phyloP scores from a whole-genome alignment of 2,888 invertebrate genomes.

The Zonitis immaculata region DNA sequence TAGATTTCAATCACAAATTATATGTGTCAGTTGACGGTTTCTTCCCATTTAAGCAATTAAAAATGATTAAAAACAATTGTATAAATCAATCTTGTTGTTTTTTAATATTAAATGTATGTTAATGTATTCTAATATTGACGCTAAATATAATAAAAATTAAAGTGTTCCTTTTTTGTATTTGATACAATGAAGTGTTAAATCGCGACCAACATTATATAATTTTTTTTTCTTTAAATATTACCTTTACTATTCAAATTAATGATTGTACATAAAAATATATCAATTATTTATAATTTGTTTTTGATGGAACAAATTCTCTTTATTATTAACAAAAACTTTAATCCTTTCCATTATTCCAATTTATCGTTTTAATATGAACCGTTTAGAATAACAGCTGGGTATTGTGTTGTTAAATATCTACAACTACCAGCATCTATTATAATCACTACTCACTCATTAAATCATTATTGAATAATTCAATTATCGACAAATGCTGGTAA shows the following conservation, averaged over 20 bases:
- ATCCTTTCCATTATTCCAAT: neutral
- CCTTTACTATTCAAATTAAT: conserved; percentile 24
- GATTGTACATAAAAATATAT: conserved; percentile 29
- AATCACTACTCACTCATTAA: no score
- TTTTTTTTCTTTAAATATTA: conserved; percentile 18
- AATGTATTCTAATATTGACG: conserved; percentile 45
- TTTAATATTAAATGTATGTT: conserved; percentile 47
- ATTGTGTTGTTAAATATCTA: no score
- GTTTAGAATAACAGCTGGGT: no score
- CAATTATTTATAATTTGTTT: conserved; percentile 23
- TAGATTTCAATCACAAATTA: conserved; percentile 40
- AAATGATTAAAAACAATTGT: conserved; percentile 36
- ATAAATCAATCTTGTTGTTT: conserved; percentile 47
- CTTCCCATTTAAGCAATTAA: conserved; percentile 41
- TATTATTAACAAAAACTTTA: neutral
- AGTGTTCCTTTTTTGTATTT: conserved; percentile 26
- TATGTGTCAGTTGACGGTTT: conserved; percentile 40
- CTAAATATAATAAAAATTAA: conserved; percentile 45
- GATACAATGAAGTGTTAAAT: conserved; percentile 8
- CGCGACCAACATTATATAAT: conserved; percentile 19
- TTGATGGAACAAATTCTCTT: conserved; percentile 15
- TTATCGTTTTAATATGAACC: no score
- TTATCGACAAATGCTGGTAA: no score
- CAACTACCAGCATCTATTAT: no score
- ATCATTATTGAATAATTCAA: no score